Evolutionary conservation across 2,113 vertebrate species (phyloP).

Genomic region (Urocitellus parryii): DNA sequence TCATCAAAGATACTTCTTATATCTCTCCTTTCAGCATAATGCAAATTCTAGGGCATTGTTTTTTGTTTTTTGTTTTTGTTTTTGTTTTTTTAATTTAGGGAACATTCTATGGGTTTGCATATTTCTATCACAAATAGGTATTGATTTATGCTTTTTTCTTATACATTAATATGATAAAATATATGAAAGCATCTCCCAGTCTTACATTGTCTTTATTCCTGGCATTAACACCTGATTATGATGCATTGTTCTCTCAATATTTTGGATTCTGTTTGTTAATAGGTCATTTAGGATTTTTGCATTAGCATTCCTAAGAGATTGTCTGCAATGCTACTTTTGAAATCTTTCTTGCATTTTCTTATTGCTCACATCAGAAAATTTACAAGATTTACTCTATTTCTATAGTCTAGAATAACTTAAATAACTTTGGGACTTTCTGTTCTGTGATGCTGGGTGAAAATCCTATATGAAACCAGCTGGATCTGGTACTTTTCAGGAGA

Average conservation of each 20-base stretch:
- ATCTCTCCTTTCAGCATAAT: background rate
- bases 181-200: background rate
- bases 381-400: background rate
- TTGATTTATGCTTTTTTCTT: constrained; percentile 41
- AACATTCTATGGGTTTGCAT: background rate
- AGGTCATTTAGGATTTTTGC: background rate
- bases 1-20: background rate
- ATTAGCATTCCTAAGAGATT: background rate
- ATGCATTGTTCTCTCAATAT: background rate
- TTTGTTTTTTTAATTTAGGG: background rate
- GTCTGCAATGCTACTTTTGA: background rate
- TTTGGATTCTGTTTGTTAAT: background rate
- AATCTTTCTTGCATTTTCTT: background rate
- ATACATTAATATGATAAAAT: constrained; percentile 10
- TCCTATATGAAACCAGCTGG: background rate
- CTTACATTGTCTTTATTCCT: constrained; percentile 1
- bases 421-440: background rate
- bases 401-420: background rate
- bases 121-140: constrained; percentile 39
- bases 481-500: background rate
- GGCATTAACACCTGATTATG: background rate
- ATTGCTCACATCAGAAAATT: background rate
- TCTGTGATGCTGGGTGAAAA: background rate
- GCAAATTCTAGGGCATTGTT: background rate
- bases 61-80: background rate